Evolutionary conservation across 2,113 vertebrate genomes (phyloP).

Genomic region (Sturnus vulgaris): DNA sequence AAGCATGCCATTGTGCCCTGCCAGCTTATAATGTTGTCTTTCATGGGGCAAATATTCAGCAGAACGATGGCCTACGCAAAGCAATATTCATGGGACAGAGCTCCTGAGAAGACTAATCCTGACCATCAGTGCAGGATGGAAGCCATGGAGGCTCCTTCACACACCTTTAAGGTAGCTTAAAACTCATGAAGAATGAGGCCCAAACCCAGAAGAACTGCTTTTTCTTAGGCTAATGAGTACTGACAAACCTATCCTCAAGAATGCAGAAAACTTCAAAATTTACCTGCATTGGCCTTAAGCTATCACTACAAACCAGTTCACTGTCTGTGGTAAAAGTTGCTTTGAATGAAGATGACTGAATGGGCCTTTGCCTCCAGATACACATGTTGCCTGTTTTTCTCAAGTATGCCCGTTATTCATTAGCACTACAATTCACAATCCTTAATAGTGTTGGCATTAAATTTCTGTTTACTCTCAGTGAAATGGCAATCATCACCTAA

Average conservation of each 20-base stretch:
- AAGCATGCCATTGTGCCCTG: conserved; percentile 5
- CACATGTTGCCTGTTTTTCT: background rate
- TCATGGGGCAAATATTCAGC: background rate
- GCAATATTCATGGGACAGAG: background rate
- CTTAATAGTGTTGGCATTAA: background rate
- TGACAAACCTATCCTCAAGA: background rate
- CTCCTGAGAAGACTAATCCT: background rate
- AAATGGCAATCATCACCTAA: background rate
- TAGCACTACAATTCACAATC: background rate
- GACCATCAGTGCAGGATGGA: background rate
- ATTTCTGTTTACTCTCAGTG: background rate
- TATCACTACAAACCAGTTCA: background rate
- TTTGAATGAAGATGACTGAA: background rate
- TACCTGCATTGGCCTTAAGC: background rate
- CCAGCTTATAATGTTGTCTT: conserved; percentile 54
- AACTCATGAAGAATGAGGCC: background rate
- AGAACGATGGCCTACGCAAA: background rate
- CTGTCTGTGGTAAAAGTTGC: background rate
- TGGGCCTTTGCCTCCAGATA: background rate
- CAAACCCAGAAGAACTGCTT: background rate
- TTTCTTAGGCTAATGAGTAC: conserved; percentile 3
- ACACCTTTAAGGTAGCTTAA: background rate
- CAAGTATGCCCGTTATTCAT: background rate
- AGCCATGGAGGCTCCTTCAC: background rate
- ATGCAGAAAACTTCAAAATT: background rate